phyloP scores from a whole-genome alignment of 2,888 invertebrate genomes.

The Ferdinandea cuprea region DNA sequence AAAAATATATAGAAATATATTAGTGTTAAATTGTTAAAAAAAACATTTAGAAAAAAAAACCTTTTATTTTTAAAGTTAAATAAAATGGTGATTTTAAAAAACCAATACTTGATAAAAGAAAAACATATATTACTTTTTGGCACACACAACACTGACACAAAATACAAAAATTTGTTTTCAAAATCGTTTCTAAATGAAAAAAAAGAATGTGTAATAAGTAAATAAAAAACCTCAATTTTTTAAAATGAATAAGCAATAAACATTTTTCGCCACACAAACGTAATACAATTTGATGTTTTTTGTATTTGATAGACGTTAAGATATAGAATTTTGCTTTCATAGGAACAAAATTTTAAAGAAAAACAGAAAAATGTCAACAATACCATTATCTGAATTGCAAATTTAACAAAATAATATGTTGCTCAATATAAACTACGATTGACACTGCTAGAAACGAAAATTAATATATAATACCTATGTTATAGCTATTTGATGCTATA shows the following conservation, averaged over 20 bases:
- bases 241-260: constrained; percentile 30
- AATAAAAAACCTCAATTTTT: constrained; percentile 17
- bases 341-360: not conserved
- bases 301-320: constrained; percentile 21
- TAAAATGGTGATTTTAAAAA: not conserved
- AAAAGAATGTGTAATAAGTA: no score
- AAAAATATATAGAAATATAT: constrained; percentile 14
- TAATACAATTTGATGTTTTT: constrained; percentile 37
- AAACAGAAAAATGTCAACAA: constrained; percentile 7
- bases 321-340: constrained; percentile 31
- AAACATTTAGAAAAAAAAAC: not conserved
- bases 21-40: constrained; percentile 22
- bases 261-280: constrained; percentile 37
- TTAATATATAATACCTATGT: constrained; percentile 1
- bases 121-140: constrained; percentile 1
- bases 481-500: constrained; percentile 16
- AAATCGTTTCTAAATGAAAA: not conserved
- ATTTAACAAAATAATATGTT: constrained; percentile 40
- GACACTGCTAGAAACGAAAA: not conserved
- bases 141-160: constrained; percentile 10
- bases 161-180: not conserved
- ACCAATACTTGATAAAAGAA: not conserved
- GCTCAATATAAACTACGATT: constrained; percentile 43
- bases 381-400: constrained; percentile 17
- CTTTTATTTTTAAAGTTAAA: constrained; percentile 1